Percentiles rank a stretch among this genome's conserved stretches.
Conservation (phyloP, 2,797 vertebrate species). For the Pipistrellus nathusii region DNA sequence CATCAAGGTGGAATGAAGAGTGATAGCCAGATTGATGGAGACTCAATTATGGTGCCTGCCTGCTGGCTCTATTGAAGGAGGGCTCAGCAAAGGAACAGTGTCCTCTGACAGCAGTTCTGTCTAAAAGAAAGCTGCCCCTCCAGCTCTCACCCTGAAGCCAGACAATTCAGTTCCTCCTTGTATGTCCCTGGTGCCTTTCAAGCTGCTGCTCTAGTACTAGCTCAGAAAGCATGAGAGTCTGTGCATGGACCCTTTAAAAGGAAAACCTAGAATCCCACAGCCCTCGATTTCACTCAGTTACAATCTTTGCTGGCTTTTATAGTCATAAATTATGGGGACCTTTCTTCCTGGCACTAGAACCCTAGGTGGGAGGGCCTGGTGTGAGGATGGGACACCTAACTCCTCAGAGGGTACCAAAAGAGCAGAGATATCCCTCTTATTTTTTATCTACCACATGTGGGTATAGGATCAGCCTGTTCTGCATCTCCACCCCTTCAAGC, state of each 20-base stretch:
- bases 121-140: not conserved
- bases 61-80: not conserved
- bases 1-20: not conserved
- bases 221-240: not conserved
- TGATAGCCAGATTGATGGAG: not conserved
- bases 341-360: not conserved
- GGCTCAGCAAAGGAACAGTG: not conserved
- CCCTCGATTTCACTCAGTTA: not conserved
- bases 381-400: not conserved
- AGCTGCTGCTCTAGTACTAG: not conserved
- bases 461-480: not conserved
- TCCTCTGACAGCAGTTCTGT: not conserved
- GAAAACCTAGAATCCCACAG: not conserved
- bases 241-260: not conserved
- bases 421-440: not conserved
- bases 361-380: no score
- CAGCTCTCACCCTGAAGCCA: not conserved
- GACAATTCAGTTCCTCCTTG: not conserved
- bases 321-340: not conserved
- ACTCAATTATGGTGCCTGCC: not conserved
- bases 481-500: not conserved
- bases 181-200: not conserved
- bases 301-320: not conserved
- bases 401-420: not conserved
- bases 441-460: not conserved